Conservation (phyloP, 1,140 invertebrate genomes). For the Bombus cullumanus region DNA sequence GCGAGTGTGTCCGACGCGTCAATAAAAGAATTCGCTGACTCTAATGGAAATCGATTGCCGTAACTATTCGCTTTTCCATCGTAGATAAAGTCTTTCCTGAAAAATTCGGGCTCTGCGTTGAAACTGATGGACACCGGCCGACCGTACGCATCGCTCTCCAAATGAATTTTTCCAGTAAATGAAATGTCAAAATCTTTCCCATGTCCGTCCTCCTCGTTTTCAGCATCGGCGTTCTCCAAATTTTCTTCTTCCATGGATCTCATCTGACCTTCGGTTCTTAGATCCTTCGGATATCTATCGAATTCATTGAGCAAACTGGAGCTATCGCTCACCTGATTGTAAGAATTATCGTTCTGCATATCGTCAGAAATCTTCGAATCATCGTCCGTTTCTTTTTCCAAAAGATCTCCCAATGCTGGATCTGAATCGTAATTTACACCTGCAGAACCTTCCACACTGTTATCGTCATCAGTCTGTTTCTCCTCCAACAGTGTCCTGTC, state of each 20-base stretch:
- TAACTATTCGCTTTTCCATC: background rate
- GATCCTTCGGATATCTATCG: background rate
- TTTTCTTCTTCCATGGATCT: background rate
- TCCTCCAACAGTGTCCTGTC: background rate
- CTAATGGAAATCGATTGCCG: conserved; percentile 27
- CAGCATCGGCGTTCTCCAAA: background rate
- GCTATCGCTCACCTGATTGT: background rate
- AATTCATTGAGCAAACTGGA: background rate
- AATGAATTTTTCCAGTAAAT: conserved; percentile 66
- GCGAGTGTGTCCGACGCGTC: conserved; percentile 13
- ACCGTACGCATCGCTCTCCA: conserved; percentile 54
- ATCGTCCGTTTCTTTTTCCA: background rate
- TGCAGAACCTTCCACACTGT: background rate
- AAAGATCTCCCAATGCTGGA: no score
- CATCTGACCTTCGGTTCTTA: background rate
- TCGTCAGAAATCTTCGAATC: background rate
- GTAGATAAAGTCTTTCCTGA: background rate
- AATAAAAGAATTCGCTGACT: background rate
- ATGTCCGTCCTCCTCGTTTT: no score
- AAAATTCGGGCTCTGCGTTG: conserved; percentile 50
- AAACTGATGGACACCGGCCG: conserved; percentile 64
- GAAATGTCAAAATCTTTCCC: conserved; percentile 64
- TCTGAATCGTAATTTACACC: background rate
- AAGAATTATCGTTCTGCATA: background rate
- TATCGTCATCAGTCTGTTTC: background rate